Conservation (phyloP, 1,140 invertebrate genomes). For the Zaprionus camerounensis region DNA sequence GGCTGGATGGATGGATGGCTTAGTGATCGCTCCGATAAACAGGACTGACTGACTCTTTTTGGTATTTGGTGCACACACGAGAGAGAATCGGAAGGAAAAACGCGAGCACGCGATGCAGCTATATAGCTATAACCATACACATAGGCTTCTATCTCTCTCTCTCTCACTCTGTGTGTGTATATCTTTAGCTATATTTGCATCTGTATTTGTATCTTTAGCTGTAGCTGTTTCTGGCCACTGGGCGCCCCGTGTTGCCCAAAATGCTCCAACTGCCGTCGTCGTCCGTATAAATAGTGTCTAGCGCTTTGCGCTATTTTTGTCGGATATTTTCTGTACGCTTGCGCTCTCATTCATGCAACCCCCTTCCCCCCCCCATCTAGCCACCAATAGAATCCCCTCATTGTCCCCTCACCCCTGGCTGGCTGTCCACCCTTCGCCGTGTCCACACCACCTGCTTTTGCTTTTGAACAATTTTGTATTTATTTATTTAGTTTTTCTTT, state of each 20-base stretch:
- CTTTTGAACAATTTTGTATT: constrained; percentile 64
- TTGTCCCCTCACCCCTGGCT: neutral
- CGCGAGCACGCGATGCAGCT: constrained; percentile 36
- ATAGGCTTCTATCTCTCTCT: neutral
- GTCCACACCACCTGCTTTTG: constrained; percentile 27
- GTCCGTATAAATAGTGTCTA: constrained; percentile 77
- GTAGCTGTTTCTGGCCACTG: constrained; percentile 31
- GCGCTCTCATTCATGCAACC: constrained; percentile 76
- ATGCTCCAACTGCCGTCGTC: constrained; percentile 59
- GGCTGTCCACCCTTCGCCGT: neutral
- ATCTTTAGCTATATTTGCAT: constrained; percentile 31
- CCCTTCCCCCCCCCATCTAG: constrained; percentile 4
- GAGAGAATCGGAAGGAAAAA: constrained; percentile 6
- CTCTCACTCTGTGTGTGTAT: constrained; percentile 11
- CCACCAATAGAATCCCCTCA: too few species aligned
- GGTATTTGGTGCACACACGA: constrained; percentile 44
- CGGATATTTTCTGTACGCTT: constrained; percentile 76
- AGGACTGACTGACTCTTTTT: constrained; percentile 21
- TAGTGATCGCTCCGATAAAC: constrained; percentile 27
- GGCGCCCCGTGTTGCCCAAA: constrained; percentile 47
- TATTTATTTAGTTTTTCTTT: constrained; percentile 59
- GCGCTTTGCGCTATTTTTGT: constrained; percentile 74
- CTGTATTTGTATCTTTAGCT: constrained; percentile 30
- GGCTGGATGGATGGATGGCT: neutral
- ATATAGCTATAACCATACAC: constrained; percentile 3